Evolutionary conservation across 2,797 vertebrate species (phyloP).

Genomic region (Phoxinus dragarum): DNA sequence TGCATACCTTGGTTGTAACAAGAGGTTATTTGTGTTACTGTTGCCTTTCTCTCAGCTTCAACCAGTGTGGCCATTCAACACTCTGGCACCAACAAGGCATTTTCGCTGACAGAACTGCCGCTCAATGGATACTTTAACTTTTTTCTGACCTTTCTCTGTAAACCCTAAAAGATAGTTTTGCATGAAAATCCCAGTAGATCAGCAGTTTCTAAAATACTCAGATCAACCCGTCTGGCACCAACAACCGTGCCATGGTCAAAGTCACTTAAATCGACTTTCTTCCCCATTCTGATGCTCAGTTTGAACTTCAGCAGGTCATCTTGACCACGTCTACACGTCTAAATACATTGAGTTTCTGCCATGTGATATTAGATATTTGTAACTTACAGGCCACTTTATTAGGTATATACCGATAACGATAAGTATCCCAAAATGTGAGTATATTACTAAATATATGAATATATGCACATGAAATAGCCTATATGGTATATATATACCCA

Average conservation of each 20-base stretch:
- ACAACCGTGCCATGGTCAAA: no score
- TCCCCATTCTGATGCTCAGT: no score
- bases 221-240: no score
- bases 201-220: neutral
- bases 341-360: neutral
- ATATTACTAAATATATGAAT: neutral
- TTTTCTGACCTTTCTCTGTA: neutral
- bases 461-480: neutral
- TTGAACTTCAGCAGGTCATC: neutral
- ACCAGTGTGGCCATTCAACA: conserved; percentile 51
- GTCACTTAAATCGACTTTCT: no score
- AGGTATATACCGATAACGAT: no score
- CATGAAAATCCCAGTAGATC: no score
- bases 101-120: conserved; percentile 32
- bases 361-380: no score
- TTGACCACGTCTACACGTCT: neutral
- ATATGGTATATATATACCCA: no score
- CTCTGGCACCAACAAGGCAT: conserved; percentile 54
- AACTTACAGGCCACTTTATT: no score
- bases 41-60: neutral
- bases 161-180: no score
- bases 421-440: neutral
- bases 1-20: neutral
- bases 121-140: neutral
- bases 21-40: neutral